Percentiles rank a stretch among this genome's conserved stretches.
Evolutionary conservation across 2,888 invertebrate genomes (phyloP).

Genomic region (Heteropelma amictum): DNA sequence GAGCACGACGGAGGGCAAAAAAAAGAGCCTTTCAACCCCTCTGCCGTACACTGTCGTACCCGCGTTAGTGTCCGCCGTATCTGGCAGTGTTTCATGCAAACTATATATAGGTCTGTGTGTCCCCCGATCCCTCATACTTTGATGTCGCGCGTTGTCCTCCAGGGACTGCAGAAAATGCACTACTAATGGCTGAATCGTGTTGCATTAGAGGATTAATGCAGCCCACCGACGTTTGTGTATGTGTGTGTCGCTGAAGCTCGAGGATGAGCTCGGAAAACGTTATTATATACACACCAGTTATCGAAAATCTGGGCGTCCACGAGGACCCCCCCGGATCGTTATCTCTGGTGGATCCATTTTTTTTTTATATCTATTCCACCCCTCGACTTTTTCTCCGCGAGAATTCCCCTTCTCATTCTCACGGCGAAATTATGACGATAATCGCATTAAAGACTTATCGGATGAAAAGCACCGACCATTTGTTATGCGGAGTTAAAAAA

Average conservation of each 20-base stretch:
- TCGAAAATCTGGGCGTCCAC: conserved; percentile 40
- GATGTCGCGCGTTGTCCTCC: conserved; percentile 59
- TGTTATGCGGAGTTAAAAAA: neutral
- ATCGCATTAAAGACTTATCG: neutral
- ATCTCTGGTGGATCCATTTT: conserved; percentile 25
- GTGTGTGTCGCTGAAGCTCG: conserved; percentile 37
- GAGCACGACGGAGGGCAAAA: conserved; percentile 59
- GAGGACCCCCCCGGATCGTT: conserved; percentile 9
- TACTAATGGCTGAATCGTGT: conserved; percentile 74
- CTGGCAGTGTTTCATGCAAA: conserved; percentile 32
- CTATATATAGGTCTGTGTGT: conserved; percentile 19
- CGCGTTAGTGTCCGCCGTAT: conserved; percentile 39
- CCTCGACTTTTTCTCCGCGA: neutral
- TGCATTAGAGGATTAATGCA: conserved; percentile 72
- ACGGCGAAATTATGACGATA: neutral
- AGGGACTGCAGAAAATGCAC: conserved; percentile 71
- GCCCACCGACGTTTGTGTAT: conserved; percentile 57
- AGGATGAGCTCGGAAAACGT: conserved; percentile 23
- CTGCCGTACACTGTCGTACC: conserved; percentile 10
- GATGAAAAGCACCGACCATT: neutral
- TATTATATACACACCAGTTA: conserved; percentile 13
- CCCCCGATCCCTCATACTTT: conserved; percentile 39
- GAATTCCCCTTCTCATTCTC: neutral
- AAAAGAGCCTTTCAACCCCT: conserved; percentile 54
- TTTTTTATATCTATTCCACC: neutral